Evolutionary conservation across 2,888 invertebrate species (phyloP).

Genomic region (Thelaira solivaga): DNA sequence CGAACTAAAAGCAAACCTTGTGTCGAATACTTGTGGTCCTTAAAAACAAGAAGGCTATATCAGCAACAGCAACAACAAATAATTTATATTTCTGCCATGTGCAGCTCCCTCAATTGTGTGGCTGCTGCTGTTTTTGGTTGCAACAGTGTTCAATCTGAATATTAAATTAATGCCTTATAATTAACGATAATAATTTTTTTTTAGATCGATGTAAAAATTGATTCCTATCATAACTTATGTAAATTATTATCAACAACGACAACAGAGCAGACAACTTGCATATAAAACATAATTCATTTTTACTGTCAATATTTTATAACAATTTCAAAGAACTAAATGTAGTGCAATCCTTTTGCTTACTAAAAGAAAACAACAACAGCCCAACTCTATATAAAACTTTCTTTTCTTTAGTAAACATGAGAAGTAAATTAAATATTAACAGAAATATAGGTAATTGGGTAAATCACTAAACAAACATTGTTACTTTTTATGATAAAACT

Average conservation of each 20-base stretch:
- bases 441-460: not conserved
- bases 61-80: constrained; percentile 2
- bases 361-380: not conserved
- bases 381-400: constrained; percentile 24
- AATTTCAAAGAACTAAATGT: constrained; percentile 50
- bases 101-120: constrained; percentile 14
- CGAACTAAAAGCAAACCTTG: not conserved
- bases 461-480: constrained; percentile 4
- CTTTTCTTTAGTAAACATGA: constrained; percentile 5
- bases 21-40: not conserved
- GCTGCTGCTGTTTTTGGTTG: not conserved
- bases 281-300: constrained; percentile 39
- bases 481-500: not conserved
- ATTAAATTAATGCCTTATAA: constrained; percentile 67
- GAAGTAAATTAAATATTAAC: not conserved
- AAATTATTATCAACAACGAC: constrained; percentile 56
- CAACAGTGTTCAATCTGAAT: constrained; percentile 48
- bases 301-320: not conserved
- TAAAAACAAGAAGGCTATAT: not conserved
- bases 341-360: constrained; percentile 12
- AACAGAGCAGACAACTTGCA: constrained; percentile 11
- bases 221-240: constrained; percentile 67
- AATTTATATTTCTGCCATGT: constrained; percentile 25
- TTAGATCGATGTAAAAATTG: constrained; percentile 63
- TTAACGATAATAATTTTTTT: constrained; percentile 59